Percentiles rank a stretch among this genome's conserved stretches.
phyloP scores from a whole-genome alignment of 2,797 vertebrate genomes.

The Spinus pinus region DNA sequence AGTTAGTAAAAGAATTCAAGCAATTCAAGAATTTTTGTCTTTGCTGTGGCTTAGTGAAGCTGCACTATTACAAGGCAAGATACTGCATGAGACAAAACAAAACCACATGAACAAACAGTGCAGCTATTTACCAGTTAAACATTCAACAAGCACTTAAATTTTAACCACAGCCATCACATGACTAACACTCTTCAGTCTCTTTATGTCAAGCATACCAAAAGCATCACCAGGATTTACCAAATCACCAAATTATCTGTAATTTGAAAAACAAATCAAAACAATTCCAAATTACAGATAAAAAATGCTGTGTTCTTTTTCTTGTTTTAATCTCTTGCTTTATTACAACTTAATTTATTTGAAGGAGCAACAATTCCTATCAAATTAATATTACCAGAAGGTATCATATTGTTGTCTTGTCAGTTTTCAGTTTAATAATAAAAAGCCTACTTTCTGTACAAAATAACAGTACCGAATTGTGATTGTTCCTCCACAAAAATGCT shows the following conservation, averaged over 20 bases:
- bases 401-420: neutral
- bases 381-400: neutral
- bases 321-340: neutral
- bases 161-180: slow-evolving; percentile 4
- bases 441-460: neutral
- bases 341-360: neutral
- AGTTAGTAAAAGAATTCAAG: neutral
- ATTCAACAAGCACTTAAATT: slow-evolving; percentile 26
- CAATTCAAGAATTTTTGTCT: neutral
- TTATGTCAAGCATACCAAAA: neutral
- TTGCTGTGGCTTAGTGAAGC: neutral
- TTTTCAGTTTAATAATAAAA: neutral
- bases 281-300: neutral
- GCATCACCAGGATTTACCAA: neutral
- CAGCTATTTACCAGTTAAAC: slow-evolving; percentile 17
- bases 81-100: neutral
- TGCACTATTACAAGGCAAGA: neutral
- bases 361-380: neutral
- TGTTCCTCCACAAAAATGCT: neutral
- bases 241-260: too few relatives aligned
- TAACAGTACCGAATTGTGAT: neutral
- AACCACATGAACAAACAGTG: slow-evolving; percentile 3
- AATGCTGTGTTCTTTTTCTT: neutral
- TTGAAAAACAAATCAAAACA: neutral
- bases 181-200: neutral